phyloP scores from a whole-genome alignment of 2,797 vertebrate genomes.

The Helarctos malayanus region DNA sequence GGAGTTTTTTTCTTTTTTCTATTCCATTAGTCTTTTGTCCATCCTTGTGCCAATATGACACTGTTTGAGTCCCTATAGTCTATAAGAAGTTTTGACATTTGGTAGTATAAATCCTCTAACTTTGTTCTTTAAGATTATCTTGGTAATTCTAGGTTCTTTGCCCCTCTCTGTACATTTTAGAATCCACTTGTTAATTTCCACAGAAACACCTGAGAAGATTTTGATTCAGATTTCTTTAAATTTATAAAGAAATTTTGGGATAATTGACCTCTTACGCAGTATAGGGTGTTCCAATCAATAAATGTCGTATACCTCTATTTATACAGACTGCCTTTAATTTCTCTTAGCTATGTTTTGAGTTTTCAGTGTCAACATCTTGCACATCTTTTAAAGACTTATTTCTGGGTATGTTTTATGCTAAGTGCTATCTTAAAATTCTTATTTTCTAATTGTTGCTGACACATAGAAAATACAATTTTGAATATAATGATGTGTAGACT shows the following conservation, averaged over 20 bases:
- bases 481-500: background rate
- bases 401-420: background rate
- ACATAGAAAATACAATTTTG: constrained; percentile 17
- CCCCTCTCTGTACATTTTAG: background rate
- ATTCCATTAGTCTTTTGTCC: background rate
- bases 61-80: background rate
- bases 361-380: background rate
- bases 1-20: background rate
- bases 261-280: background rate
- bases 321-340: background rate
- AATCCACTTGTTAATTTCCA: background rate
- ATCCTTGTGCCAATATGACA: background rate
- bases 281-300: background rate
- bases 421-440: background rate
- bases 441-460: background rate
- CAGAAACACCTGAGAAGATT: background rate
- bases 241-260: background rate
- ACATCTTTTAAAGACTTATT: constrained; percentile 16
- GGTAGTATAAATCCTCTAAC: background rate
- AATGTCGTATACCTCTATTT: background rate
- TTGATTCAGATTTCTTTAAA: constrained; percentile 31
- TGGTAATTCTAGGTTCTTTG: background rate
- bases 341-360: background rate
- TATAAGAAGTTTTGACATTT: background rate
- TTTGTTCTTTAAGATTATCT: constrained; percentile 50